Evolutionary conservation across 2,113 vertebrate species (phyloP), one percentile per base, ranked within the genome.

Genomic region (Xyliphius kryptos): DNA sequence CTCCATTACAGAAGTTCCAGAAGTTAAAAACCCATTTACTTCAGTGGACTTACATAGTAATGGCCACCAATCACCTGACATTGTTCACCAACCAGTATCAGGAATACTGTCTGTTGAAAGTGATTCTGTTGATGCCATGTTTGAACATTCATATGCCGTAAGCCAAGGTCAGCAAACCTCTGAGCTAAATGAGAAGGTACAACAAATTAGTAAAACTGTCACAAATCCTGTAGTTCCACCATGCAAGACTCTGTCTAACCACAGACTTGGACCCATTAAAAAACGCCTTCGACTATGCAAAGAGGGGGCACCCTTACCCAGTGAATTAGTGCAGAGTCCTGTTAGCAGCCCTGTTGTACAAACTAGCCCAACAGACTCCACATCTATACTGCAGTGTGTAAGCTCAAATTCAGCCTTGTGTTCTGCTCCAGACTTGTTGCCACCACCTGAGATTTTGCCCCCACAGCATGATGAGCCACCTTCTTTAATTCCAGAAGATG

Each of bases 141-240:
- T 90, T 0, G 96, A 98, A 62, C 96, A 98, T 71, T 98, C 96
- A 0, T 98, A 98, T 2, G 96, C 96, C 6, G 87, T 89, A 0
- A 90, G 84, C 63, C 81, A 87, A 70, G 74, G 26, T 10, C 66
- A 36, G 19, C 59, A 66, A n/a, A 26, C 75, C 9, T 69, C 76
- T 41, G 79, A 85, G 47, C 62, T 65, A 38, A 74, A 70, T 19
- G 83, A 84, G 22, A 70, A 14, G 40, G 75, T 41, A 57, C 76
- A 75, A 47, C 66, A 51, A 43, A 78, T 78, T 61, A 74, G 59
- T 64, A 81, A 72, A 14, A 79, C 70, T 21, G 56, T 55, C 50
- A 67, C 56, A 36, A 77, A 79, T 44, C 79, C 79, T 43, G 62
- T 67, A 52, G 44, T 75, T 47, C n/a, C n/a, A n/a, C n/a, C n/a